phyloP scores from a whole-genome alignment of 2,888 invertebrate genomes.

The Pheosia tremula region DNA sequence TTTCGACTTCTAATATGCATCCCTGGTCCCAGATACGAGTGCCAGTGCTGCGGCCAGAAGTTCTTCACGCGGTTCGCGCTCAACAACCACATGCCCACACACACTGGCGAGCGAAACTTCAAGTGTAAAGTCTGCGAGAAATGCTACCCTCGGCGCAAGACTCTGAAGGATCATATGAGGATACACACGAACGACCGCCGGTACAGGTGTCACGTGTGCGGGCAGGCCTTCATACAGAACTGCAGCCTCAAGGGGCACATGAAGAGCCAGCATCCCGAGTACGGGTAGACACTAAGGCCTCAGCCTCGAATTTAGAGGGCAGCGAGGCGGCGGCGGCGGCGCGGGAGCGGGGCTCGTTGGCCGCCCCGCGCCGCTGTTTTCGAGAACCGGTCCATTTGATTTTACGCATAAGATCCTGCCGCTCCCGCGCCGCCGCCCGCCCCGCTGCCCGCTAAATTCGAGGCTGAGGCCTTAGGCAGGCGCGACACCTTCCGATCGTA shows the following conservation, averaged over 20 bases:
- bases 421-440: too few relatives aligned
- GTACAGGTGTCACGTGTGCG: constrained; percentile 69
- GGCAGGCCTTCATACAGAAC: constrained; percentile 76
- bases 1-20: too few relatives aligned
- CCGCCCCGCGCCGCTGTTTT: too few relatives aligned
- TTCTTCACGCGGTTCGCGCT: constrained; percentile 76
- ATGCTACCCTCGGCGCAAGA: constrained; percentile 70
- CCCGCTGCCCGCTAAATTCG: too few relatives aligned
- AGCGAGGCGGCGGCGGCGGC: too few relatives aligned
- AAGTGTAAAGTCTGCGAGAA: constrained; percentile 77
- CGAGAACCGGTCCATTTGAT: too few relatives aligned
- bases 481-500: too few relatives aligned
- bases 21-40: constrained; percentile 61
- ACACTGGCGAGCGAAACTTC: constrained; percentile 73
- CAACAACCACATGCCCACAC: constrained; percentile 76
- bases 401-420: too few relatives aligned
- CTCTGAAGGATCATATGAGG: constrained; percentile 70
- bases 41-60: constrained; percentile 73
- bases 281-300: constrained; percentile 44
- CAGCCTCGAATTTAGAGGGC: too few relatives aligned
- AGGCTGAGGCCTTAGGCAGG: too few relatives aligned
- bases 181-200: constrained; percentile 72
- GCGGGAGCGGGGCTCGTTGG: too few relatives aligned
- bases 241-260: constrained; percentile 76
- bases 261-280: constrained; percentile 76